These are phyloP conservation scores for Platyscapa corneri DNA, from an alignment of 1,140 invertebrate genomes.

Conservation along the genomic window DNA sequence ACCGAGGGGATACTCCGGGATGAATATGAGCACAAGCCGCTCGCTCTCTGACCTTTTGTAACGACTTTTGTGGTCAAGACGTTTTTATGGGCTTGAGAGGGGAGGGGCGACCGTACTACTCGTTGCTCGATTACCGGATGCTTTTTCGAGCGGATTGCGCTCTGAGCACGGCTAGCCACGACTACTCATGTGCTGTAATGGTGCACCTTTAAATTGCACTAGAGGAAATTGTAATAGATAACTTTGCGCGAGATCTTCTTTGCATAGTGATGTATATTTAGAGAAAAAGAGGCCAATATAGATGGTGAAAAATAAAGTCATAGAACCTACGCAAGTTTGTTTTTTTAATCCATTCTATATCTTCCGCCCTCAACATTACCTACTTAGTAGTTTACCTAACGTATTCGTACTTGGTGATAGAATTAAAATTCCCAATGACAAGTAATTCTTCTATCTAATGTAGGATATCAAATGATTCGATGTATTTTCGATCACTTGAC, in stretches of 20 bases:
- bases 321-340: no score
- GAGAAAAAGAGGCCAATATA: background rate
- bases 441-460: no score
- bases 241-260: background rate
- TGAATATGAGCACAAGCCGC: constrained; percentile 23
- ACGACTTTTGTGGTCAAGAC: constrained; percentile 34
- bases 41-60: background rate
- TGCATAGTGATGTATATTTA: background rate
- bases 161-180: background rate
- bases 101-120: background rate
- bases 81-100: constrained; percentile 32
- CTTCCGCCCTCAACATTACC: no score
- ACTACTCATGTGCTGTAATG: background rate
- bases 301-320: no score
- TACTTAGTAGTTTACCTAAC: no score
- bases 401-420: no score
- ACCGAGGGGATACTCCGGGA: background rate
- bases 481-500: no score
- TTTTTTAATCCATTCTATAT: no score
- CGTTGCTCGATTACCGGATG: constrained; percentile 41
- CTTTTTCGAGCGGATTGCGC: constrained; percentile 34
- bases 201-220: constrained; percentile 12
- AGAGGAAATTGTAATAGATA: background rate
- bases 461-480: no score
- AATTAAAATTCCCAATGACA: no score